Evolutionary conservation across 2,797 vertebrate species (phyloP).

Genomic region (Lepilemur ruficaudatus): DNA sequence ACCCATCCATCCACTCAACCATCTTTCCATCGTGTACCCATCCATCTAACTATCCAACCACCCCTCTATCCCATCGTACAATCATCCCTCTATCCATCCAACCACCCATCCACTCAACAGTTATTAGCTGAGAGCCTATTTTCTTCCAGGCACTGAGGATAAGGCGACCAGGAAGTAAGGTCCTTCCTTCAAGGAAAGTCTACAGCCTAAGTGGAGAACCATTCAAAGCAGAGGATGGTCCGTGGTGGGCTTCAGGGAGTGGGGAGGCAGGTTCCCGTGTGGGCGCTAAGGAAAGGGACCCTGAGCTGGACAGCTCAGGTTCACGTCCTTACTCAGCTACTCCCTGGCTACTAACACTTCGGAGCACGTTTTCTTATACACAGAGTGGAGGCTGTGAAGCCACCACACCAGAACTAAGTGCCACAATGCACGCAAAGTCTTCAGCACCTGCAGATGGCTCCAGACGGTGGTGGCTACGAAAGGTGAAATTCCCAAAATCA

Average conservation of each 20-base stretch:
- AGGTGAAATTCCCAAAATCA: neutral
- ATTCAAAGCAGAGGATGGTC: accelerated
- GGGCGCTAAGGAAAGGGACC: neutral
- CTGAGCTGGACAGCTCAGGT: neutral
- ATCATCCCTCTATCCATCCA: too few relatives aligned
- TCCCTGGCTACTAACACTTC: neutral
- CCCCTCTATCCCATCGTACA: neutral
- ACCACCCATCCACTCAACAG: neutral
- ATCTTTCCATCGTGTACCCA: too few relatives aligned
- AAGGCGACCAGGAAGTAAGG: too few relatives aligned
- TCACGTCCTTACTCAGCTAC: neutral
- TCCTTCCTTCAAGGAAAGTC: neutral
- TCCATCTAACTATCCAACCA: neutral
- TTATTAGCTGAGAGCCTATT: neutral
- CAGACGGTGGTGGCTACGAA: accelerated
- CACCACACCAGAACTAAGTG: accelerated
- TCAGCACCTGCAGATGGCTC: accelerated
- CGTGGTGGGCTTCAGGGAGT: accelerated
- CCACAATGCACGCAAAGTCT: accelerated
- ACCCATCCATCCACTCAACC: too few relatives aligned
- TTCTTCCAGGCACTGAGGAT: neutral
- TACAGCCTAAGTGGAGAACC: neutral
- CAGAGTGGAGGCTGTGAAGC: neutral
- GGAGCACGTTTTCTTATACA: neutral
- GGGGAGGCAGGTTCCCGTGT: accelerated